Evolutionary conservation across 1,140 invertebrate species (phyloP).

Genomic region (Venturia canescens): DNA sequence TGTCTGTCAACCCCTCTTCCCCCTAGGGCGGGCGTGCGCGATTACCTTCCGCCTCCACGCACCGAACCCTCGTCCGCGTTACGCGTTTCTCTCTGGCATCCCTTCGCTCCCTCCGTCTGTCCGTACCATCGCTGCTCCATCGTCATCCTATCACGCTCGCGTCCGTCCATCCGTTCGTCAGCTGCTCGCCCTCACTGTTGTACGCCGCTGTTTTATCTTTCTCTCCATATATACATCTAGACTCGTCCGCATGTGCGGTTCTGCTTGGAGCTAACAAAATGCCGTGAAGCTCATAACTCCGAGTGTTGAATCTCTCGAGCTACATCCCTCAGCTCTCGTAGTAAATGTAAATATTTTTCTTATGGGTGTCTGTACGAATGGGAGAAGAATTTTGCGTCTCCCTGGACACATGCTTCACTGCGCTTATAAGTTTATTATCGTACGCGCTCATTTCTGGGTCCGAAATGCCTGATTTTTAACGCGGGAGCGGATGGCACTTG

Average conservation of each 20-base stretch:
- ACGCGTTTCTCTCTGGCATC: slow-evolving; percentile 58
- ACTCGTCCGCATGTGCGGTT: neutral
- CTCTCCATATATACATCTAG: slow-evolving; percentile 8
- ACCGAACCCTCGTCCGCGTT: slow-evolving; percentile 71
- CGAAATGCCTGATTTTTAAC: too few relatives aligned
- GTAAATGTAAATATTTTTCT: too few relatives aligned
- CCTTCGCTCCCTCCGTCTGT: slow-evolving; percentile 54
- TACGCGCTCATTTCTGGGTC: too few relatives aligned
- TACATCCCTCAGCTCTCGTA: too few relatives aligned
- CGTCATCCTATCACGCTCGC: slow-evolving; percentile 53
- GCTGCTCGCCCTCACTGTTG: slow-evolving; percentile 68
- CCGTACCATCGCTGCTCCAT: slow-evolving; percentile 50
- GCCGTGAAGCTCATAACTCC: too few relatives aligned
- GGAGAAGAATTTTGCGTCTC: too few relatives aligned
- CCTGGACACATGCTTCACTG: too few relatives aligned
- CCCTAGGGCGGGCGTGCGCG: slow-evolving; percentile 51
- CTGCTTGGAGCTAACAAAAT: too few relatives aligned
- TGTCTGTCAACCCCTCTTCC: slow-evolving; percentile 64
- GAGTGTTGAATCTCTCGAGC: too few relatives aligned
- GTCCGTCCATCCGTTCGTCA: slow-evolving; percentile 70
- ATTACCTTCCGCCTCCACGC: slow-evolving; percentile 77
- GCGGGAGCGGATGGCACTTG: too few relatives aligned
- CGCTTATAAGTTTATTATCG: too few relatives aligned
- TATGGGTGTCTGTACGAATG: too few relatives aligned
- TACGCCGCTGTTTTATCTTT: neutral